Conservation (phyloP, 2,113 vertebrate genomes). For the Gambusia affinis region DNA sequence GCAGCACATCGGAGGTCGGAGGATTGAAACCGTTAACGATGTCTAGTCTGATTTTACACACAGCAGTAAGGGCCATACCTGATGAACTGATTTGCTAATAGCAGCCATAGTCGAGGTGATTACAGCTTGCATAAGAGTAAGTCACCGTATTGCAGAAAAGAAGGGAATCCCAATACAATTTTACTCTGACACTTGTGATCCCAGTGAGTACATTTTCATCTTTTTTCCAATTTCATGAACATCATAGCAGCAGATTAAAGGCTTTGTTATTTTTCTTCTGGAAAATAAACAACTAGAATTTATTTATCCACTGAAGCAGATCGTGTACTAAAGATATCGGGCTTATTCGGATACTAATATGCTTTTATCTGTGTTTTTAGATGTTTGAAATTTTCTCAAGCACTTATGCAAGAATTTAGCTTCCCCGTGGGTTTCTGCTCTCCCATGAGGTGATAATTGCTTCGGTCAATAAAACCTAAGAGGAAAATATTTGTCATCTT, state of each 20-base stretch:
- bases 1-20: slow-evolving; percentile 30
- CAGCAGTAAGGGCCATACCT: not conserved
- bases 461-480: not conserved
- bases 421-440: not conserved
- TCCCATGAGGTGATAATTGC: not conserved
- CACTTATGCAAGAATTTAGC: not conserved
- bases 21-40: slow-evolving; percentile 21
- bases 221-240: not conserved
- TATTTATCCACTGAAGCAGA: not conserved
- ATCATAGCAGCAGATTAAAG: not conserved
- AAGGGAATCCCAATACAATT: not conserved
- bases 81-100: slow-evolving; percentile 5
- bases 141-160: not conserved
- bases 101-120: not conserved
- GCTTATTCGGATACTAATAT: not conserved
- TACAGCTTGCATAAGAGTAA: not conserved
- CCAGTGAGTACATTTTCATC: not conserved
- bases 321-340: not conserved
- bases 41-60: slow-evolving; percentile 10
- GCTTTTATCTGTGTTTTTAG: not conserved
- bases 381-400: not conserved
- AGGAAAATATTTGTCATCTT: not conserved
- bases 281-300: not conserved
- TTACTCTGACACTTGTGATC: not conserved
- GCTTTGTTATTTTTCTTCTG: not conserved